Evolutionary conservation across 1,140 invertebrate species (phyloP), one percentile per base, ranked within the genome.

Genomic region (Gryllus bimaculatus): DNA sequence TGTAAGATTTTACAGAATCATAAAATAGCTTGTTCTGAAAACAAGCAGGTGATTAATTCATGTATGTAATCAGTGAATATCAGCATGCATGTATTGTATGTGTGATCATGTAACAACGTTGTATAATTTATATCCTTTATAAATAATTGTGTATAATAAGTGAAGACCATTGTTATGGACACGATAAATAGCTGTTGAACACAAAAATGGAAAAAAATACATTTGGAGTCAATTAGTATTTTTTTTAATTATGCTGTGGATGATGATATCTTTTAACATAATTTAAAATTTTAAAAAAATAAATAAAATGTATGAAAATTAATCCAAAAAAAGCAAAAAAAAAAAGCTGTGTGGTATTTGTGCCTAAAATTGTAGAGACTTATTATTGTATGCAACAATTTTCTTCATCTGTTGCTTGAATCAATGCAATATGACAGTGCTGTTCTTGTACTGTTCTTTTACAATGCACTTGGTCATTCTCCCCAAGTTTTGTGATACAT

Each of bases 201-300:
- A 66, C 18, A 66, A 66, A 13, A 13, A 66, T 66, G 54, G 7
- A 66, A 18, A 66, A 66, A 18, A 66, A 66, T 13, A 66, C 54
- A 66, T 18, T 66, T 66, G 54, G 54, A 66, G 54, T 66, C 54
- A 66, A 66, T 66, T 66, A 66, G 54, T 66, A 66, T 66, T 66
- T 66, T 66, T 66, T 66, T 66, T 66, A 66, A 13, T 66, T 66
- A 66, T 66, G 18, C 54, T 66, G 54, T 10, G 18, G 18, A 7
- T 66, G 10, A 66, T 13, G 54, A 66, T 66, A 13, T 66, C 54
- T 66, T 66, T 66, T 66, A 66, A 66, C 54, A 66, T 13, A 66
- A 66, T 66, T 18, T 10, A 66, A 66, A 66, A 66, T 66, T 66
- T 66, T 66, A 18, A 66, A 66, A 66, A 66, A 66, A 66, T 13